These are phyloP conservation scores for Trachops cirrhosus DNA, from an alignment of 2,797 vertebrate genomes.

Conservation along the genomic window DNA sequence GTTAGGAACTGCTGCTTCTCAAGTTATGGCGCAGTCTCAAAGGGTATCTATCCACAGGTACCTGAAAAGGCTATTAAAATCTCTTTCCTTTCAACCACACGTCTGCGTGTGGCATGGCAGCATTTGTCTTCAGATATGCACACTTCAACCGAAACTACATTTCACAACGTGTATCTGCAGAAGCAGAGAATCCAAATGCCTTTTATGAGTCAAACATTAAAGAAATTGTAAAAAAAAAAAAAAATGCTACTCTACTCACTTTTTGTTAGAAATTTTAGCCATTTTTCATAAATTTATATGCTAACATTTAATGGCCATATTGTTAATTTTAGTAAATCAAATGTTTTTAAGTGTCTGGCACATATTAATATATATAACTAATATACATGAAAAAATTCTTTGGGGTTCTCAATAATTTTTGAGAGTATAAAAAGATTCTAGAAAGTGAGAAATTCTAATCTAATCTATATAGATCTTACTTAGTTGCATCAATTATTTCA, in stretches of 20 bases:
- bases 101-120: not conserved
- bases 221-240: not conserved
- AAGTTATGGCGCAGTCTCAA: not conserved
- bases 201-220: not conserved
- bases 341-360: not conserved
- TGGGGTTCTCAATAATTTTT: too few relatives aligned
- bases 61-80: not conserved
- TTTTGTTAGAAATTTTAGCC: not conserved
- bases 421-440: not conserved
- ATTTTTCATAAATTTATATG: not conserved
- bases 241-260: not conserved
- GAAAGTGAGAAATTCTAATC: not conserved
- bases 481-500: not conserved
- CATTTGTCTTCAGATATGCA: not conserved
- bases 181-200: not conserved
- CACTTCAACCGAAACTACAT: not conserved
- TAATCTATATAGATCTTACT: not conserved
- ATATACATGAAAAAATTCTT: not conserved
- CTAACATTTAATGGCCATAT: not conserved
- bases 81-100: not conserved
- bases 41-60: not conserved
- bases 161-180: not conserved
- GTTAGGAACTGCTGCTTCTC: not conserved
- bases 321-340: not conserved
- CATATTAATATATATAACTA: not conserved